These are phyloP conservation scores for Sorex fumeus DNA, from an alignment of 2,113 vertebrate species.

Conservation along the genomic window DNA sequence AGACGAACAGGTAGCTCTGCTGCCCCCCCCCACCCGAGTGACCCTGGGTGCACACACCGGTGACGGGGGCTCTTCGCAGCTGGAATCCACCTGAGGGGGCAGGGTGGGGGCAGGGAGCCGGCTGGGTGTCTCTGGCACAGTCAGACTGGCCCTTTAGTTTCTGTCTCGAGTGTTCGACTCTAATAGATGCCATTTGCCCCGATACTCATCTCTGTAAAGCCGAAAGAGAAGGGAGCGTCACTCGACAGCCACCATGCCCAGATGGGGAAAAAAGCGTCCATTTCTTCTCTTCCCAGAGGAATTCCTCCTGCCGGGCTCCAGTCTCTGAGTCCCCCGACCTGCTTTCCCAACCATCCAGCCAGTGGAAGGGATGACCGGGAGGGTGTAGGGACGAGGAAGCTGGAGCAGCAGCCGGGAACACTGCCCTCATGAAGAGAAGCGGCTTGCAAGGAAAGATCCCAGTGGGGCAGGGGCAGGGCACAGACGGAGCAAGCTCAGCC, in stretches of 20 bases:
- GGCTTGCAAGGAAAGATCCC: background rate
- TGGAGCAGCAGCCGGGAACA: background rate
- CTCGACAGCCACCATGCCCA: rapidly evolving
- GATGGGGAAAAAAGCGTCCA: background rate
- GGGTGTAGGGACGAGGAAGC: background rate
- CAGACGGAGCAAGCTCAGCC: background rate
- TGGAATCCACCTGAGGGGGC: background rate
- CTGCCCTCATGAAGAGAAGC: background rate
- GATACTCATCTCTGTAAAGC: background rate
- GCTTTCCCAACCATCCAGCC: background rate
- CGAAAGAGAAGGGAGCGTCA: background rate
- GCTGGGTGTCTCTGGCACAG: background rate
- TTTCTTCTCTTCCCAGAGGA: too few relatives aligned
- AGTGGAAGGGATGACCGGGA: background rate
- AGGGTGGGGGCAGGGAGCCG: background rate
- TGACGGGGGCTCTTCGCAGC: background rate
- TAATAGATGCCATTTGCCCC: background rate
- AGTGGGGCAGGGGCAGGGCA: too few relatives aligned
- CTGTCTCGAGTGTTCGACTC: rapidly evolving
- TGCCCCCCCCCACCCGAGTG: too few relatives aligned
- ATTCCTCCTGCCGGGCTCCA: rapidly evolving
- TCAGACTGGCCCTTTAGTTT: background rate
- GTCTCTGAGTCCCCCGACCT: background rate
- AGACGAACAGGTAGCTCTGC: background rate
- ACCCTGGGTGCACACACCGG: too few relatives aligned